Conservation (phyloP, 2,888 invertebrate genomes). For the Metacarcinus magister region DNA sequence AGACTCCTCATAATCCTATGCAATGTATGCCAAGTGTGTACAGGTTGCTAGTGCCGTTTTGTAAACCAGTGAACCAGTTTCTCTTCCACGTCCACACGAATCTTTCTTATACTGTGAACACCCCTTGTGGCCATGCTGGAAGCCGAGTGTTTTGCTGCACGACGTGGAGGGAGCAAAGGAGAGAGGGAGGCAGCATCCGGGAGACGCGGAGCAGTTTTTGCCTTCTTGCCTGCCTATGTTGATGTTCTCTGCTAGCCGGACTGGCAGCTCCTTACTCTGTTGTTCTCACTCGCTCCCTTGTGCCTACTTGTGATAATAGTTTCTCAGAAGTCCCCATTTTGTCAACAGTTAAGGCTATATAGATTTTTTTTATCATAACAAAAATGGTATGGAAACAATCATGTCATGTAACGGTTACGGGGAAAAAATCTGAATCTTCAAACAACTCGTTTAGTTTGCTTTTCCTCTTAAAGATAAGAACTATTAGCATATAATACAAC, state of each 20-base stretch:
- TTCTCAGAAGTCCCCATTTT: background rate
- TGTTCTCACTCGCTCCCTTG: background rate
- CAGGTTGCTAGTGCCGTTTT: background rate
- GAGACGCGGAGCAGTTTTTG: conserved; percentile 16
- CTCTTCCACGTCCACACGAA: background rate
- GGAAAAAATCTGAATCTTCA: background rate
- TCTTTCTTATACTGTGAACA: conserved; percentile 9
- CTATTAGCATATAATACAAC: background rate
- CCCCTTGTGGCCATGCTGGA: background rate
- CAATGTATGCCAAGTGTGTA: background rate
- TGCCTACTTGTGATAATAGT: background rate
- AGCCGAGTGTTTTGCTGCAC: background rate
- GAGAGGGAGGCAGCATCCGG: conserved; percentile 31
- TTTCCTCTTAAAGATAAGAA: background rate
- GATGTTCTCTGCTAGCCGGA: background rate
- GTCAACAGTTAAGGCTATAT: background rate
- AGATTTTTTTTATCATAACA: too few relatives aligned
- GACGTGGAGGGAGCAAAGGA: background rate
- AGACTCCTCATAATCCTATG: background rate
- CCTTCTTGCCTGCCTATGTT: background rate
- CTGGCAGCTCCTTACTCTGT: background rate
- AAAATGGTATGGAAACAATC: too few relatives aligned
- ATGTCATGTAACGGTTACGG: background rate
- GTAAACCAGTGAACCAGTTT: background rate
- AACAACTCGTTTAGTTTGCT: background rate